A percentile compares a stretch with the other conserved stretches of the same genome.
phyloP scores from a whole-genome alignment of 1,140 invertebrate genomes.

The Streblospio benedicti region DNA sequence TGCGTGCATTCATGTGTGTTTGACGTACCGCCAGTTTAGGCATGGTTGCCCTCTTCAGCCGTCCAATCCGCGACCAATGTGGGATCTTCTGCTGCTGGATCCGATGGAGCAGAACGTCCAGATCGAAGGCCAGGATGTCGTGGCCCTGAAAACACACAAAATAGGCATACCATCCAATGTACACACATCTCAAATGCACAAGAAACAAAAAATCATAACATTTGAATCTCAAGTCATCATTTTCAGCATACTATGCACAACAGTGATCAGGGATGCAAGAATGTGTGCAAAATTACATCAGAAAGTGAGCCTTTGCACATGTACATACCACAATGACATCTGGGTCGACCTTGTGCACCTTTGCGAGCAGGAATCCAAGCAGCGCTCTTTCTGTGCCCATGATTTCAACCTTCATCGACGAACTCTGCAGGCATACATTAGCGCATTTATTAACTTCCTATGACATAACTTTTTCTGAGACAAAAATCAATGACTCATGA shows the following conservation, averaged over 20 bases:
- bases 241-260: background rate
- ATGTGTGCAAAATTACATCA: background rate
- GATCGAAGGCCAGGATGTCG: conserved; percentile 77
- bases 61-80: conserved; percentile 82
- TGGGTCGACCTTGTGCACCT: conserved; percentile 76
- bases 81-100: conserved; percentile 63
- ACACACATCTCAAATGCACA: background rate
- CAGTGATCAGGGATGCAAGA: conserved; percentile 19
- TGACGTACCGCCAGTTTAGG: conserved; percentile 51
- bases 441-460: conserved; percentile 9
- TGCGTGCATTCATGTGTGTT: too few species aligned
- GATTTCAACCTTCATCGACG: conserved; percentile 57
- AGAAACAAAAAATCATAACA: background rate
- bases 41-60: conserved; percentile 62
- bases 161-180: background rate
- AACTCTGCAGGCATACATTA: conserved; percentile 29
- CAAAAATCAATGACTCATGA: too few species aligned
- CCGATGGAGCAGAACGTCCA: conserved; percentile 78
- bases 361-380: conserved; percentile 58
- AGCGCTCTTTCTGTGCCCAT: conserved; percentile 76
- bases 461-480: background rate
- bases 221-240: background rate
- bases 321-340: conserved; percentile 69
- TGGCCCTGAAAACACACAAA: conserved; percentile 56
- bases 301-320: background rate